Evolutionary conservation across 1,140 invertebrate species (phyloP).

Genomic region (Drosophila lacteicornis): DNA sequence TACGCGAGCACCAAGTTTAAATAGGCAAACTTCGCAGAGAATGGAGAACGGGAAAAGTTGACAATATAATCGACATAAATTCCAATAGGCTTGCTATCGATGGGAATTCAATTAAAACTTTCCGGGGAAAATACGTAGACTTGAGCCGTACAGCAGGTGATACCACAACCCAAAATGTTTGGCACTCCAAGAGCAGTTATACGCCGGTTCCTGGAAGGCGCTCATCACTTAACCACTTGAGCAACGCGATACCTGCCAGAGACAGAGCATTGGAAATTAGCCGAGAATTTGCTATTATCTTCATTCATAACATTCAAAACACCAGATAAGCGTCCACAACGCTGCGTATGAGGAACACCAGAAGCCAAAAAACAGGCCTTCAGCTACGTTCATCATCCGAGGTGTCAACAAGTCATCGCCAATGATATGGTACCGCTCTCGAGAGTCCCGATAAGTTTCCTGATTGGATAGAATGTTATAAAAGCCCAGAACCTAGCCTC

Average conservation of each 20-base stretch:
- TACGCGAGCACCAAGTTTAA: constrained; percentile 69
- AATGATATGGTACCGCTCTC: constrained; percentile 43
- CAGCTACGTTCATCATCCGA: constrained; percentile 32
- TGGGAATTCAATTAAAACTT: constrained; percentile 80
- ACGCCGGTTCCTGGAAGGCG: constrained; percentile 38
- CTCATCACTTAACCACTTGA: constrained; percentile 53
- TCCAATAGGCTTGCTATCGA: constrained; percentile 71
- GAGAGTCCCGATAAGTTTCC: constrained; percentile 49
- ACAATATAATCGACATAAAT: constrained; percentile 82
- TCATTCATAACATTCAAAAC: constrained; percentile 32
- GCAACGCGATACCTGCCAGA: constrained; percentile 26
- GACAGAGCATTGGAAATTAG: constrained; percentile 51
- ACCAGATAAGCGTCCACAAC: constrained; percentile 39
- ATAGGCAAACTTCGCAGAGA: constrained; percentile 68
- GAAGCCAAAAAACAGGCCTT: constrained; percentile 42
- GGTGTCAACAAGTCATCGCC: constrained; percentile 48
- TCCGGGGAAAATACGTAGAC: constrained; percentile 32
- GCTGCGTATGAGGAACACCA: constrained; percentile 39
- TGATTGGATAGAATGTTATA: constrained; percentile 55
- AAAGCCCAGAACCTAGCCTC: constrained; percentile 30
- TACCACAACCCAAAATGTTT: constrained; percentile 8
- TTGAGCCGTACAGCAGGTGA: constrained; percentile 19
- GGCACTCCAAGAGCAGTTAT: constrained; percentile 7
- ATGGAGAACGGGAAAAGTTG: constrained; percentile 62
- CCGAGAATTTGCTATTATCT: constrained; percentile 40